Evolutionary conservation across 64 coral and sea anemone species (phyloP).

Genomic region (Platygyra sinensis): DNA sequence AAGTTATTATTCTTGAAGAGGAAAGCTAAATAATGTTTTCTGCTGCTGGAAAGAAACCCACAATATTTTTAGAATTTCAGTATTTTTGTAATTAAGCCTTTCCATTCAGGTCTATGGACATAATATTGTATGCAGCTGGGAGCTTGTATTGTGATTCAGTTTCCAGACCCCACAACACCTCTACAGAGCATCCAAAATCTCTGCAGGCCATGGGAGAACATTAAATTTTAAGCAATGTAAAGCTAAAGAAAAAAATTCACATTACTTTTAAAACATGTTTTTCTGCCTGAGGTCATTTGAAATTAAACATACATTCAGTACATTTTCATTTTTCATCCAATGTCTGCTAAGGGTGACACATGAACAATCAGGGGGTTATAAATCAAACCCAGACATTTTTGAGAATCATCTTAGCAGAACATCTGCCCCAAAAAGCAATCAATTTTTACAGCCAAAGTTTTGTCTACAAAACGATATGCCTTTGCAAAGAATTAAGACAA

Average conservation of each 20-base stretch:
- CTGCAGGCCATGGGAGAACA: slow-evolving; percentile 34
- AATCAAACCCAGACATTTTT: slow-evolving; percentile 14
- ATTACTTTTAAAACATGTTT: not conserved
- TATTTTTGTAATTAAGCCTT: not conserved
- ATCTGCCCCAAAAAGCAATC: slow-evolving; percentile 41
- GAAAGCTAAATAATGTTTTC: not conserved
- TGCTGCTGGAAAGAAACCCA: not conserved
- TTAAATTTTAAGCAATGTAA: slow-evolving; percentile 44
- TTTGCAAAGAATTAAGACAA: not conserved
- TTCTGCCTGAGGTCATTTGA: not conserved
- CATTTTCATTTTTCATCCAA: not conserved
- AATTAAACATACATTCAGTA: not conserved
- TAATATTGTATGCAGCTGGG: slow-evolving; percentile 7
- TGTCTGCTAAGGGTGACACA: not conserved
- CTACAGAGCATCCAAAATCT: slow-evolving; percentile 13
- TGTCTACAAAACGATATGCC: not conserved
- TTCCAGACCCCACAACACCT: slow-evolving; percentile 14
- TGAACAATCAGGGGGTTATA: slow-evolving; percentile 22
- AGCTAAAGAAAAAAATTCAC: slow-evolving; percentile 38
- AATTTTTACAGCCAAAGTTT: slow-evolving; percentile 41
- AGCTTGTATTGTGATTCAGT: slow-evolving; percentile 12
- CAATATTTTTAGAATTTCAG: slow-evolving; percentile 17
- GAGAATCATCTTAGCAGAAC: not conserved
- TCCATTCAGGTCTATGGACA: not conserved
- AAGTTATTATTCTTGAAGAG: not conserved